phyloP scores from a whole-genome alignment of 2,888 invertebrate species.

The Crematogaster levior region DNA sequence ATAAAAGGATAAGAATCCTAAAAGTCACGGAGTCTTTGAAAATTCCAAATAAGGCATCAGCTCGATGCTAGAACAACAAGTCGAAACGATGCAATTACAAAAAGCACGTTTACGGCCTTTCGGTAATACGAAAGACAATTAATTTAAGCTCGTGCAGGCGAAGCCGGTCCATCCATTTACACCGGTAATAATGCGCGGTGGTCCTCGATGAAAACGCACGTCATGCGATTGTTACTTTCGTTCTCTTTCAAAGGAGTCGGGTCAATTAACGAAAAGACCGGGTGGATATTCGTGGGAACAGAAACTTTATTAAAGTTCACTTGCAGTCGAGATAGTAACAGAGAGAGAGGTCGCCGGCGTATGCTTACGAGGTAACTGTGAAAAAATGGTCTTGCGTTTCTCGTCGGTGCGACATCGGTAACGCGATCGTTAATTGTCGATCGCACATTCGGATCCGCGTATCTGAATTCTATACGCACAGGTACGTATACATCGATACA shows the following conservation, averaged over 20 bases:
- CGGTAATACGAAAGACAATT: neutral
- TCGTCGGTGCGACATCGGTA: conserved; percentile 30
- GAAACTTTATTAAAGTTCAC: conserved; percentile 78
- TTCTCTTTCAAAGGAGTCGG: conserved; percentile 24
- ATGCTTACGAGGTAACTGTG: conserved; percentile 55
- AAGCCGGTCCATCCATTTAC: neutral
- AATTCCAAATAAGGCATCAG: neutral
- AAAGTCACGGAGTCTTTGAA: neutral
- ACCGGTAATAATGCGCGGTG: conserved; percentile 13
- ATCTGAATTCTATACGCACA: conserved; percentile 62
- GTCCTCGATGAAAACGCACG: neutral
- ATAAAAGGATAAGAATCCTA: neutral
- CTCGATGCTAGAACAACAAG: neutral
- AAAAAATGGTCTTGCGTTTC: conserved; percentile 61
- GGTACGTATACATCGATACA: conserved; percentile 68
- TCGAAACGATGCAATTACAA: neutral
- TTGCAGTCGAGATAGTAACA: conserved; percentile 67
- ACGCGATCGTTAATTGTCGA: conserved; percentile 49
- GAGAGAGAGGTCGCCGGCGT: conserved; percentile 50
- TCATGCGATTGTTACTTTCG: conserved; percentile 29
- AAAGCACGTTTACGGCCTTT: neutral
- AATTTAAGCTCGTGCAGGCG: neutral
- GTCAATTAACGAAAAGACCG: conserved; percentile 12
- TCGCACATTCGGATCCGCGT: conserved; percentile 35
- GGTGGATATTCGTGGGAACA: conserved; percentile 73